Percentiles rank a stretch among this genome's conserved stretches.
Evolutionary conservation across 2,113 vertebrate species (phyloP).

Genomic region (Leptobrachium ailaonicum): DNA sequence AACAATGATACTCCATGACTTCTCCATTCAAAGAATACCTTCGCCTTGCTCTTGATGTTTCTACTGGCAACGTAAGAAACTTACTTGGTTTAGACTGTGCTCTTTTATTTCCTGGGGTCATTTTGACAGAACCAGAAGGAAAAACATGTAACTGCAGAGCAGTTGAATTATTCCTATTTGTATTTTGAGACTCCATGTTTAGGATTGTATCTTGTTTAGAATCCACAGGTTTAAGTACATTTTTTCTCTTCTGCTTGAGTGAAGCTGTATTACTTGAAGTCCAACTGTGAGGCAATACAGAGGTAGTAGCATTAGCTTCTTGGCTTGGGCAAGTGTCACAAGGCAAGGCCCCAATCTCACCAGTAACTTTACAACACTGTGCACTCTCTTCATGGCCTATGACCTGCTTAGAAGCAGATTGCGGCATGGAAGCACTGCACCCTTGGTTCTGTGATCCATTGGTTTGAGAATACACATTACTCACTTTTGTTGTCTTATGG

Average conservation of each 20-base stretch:
- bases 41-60: conserved; percentile 75
- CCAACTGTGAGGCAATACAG: conserved; percentile 80
- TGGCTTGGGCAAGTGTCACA: conserved; percentile 76
- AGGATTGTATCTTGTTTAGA: conserved; percentile 68
- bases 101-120: conserved; percentile 75
- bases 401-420: conserved; percentile 84
- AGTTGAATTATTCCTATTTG: conserved; percentile 95
- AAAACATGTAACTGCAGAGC: conserved; percentile 71
- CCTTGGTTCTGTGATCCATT: conserved; percentile 87
- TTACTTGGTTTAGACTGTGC: conserved; percentile 79
- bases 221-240: conserved; percentile 70
- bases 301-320: conserved; percentile 82
- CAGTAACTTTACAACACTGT: conserved; percentile 72
- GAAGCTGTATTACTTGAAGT: conserved; percentile 74
- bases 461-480: conserved; percentile 93
- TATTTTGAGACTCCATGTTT: conserved; percentile 84
- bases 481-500: conserved; percentile 85
- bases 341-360: conserved; percentile 65
- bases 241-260: conserved; percentile 87
- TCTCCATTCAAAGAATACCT: conserved; percentile 84
- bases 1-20: conserved; percentile 66
- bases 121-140: conserved; percentile 53
- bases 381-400: conserved; percentile 77
- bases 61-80: conserved; percentile 89
- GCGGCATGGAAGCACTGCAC: conserved; percentile 72